Evolutionary conservation across 2,113 vertebrate genomes (phyloP), one percentile per base, ranked within the genome.

Genomic region (Cololabis saira): DNA sequence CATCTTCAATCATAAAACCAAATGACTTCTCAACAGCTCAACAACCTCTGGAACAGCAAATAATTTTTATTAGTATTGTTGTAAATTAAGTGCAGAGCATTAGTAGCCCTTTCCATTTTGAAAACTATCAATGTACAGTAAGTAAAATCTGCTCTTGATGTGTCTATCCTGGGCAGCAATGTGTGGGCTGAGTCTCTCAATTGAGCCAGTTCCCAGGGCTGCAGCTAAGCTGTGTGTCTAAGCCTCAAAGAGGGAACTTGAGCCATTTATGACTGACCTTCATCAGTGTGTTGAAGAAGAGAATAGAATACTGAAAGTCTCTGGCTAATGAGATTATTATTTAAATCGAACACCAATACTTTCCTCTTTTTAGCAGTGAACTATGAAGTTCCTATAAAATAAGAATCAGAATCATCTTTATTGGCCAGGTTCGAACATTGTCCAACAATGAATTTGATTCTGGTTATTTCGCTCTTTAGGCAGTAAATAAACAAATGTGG

Each of bases 241-340:
- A 49, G 80, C 67, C 76, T 74, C 48, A 80, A 67, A 80, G 45
- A 22, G 22, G 58, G 71, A 85, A 65, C 70, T 56, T 50, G 54
- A 86, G 67, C 53, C 73, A 74, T 88, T 89, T 85, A 74, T 74
- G 70, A 75, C 81, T 87, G 90, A 92, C 88, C 90, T 91, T 91
- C 89, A 88, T 87, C 85, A 67, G 19, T 57, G 74, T 82, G 83
- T 84, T 69, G 54, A 65, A 88, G 24, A 84, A 42, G 43, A 61
- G 57, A 74, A 61, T 21, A 49, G 59, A 77, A 71, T 49, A 18
- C 65, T 52, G 76, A 72, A 77, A 76, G 41, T 16, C 65, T 72
- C 71, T 50, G 6, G 67, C 76, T 80, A 85, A 83, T 70, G 61
- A 57, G 51, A 51, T 71, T 61, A 73, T 80, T 73, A 71, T 85